Evolutionary conservation across 2,113 vertebrate genomes (phyloP).

Genomic region (Lichenostomus cassidix): DNA sequence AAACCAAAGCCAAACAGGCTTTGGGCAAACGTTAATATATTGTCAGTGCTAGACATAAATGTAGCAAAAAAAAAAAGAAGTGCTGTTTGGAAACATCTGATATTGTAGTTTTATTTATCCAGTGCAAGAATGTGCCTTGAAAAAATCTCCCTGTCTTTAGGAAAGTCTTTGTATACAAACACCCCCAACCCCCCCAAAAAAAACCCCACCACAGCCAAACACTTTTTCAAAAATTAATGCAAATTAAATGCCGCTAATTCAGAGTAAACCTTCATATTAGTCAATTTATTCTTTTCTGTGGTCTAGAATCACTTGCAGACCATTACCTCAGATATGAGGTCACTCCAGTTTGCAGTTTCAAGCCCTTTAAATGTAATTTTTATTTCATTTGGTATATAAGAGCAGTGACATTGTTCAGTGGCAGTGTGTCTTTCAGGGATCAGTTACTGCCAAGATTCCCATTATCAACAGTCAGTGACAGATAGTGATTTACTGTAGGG

Average conservation of each 20-base stretch:
- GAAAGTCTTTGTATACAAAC: not conserved
- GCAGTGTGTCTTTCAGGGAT: conserved; percentile 44
- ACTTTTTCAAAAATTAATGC: not conserved
- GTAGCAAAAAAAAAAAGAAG: not conserved
- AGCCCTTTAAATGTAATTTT: not conserved
- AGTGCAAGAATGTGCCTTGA: not conserved
- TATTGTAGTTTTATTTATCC: not conserved
- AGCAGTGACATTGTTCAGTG: not conserved
- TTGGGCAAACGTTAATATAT: not conserved
- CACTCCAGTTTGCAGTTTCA: not conserved
- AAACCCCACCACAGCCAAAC: not conserved
- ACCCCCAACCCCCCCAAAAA: accelerated
- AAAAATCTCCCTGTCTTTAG: not conserved
- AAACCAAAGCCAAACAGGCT: not conserved
- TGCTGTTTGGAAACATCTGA: not conserved
- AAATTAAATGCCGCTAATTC: not conserved
- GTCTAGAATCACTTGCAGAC: not conserved
- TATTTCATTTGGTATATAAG: not conserved
- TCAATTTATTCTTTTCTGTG: not conserved
- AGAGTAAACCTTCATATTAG: not conserved
- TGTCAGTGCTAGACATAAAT: not conserved
- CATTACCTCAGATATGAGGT: not conserved
- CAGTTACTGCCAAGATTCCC: conserved; percentile 9
- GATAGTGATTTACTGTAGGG: not conserved
- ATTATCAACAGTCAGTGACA: not conserved